phyloP scores from a whole-genome alignment of 2,888 invertebrate genomes.

The Cosmia pyralina region DNA sequence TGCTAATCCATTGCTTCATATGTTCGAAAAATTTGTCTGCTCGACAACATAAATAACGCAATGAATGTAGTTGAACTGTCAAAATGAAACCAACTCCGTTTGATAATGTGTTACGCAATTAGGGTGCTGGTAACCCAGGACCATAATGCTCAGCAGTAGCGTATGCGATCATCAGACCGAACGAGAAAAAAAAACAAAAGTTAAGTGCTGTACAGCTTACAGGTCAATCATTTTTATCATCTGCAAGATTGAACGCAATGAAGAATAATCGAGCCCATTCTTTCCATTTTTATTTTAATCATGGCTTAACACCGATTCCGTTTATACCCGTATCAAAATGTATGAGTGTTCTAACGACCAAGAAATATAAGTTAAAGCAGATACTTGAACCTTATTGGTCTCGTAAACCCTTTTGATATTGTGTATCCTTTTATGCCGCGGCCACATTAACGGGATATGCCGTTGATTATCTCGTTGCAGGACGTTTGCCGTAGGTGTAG shows the following conservation, averaged over 20 bases:
- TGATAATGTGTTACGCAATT: too few relatives aligned
- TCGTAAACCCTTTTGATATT: constrained; percentile 34
- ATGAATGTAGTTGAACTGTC: too few relatives aligned
- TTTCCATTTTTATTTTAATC: constrained; percentile 31
- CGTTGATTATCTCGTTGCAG: too few relatives aligned
- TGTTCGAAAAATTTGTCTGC: too few relatives aligned
- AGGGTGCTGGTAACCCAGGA: too few relatives aligned
- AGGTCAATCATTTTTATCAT: constrained; percentile 4
- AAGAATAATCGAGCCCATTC: constrained; percentile 6
- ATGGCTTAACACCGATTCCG: constrained; percentile 16
- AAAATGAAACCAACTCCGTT: too few relatives aligned
- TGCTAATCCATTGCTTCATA: too few relatives aligned
- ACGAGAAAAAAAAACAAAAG: neutral
- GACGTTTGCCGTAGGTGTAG: too few relatives aligned
- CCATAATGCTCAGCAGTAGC: too few relatives aligned
- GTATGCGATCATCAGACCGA: neutral
- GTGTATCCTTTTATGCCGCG: constrained; percentile 26
- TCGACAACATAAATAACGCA: too few relatives aligned
- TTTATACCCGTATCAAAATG: constrained; percentile 25
- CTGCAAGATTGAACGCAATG: neutral
- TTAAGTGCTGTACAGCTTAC: neutral
- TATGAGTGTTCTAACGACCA: constrained; percentile 8
- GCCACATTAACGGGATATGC: too few relatives aligned
- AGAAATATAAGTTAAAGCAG: constrained; percentile 17
- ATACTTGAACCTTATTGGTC: constrained; percentile 29